phyloP scores from a whole-genome alignment of 2,797 vertebrate species.

The Cheirogaleus major region DNA sequence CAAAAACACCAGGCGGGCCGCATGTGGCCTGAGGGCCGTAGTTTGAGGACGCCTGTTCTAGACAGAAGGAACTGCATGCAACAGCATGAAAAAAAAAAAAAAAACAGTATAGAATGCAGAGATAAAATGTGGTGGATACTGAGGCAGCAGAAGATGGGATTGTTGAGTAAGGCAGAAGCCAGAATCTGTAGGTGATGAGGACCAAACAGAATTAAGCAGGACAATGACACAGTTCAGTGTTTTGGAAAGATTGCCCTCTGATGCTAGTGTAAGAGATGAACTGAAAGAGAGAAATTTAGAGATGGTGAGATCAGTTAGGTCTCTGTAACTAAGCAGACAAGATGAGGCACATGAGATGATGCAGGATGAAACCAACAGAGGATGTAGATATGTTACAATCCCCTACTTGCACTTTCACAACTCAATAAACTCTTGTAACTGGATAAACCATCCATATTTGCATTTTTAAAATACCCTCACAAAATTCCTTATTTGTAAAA shows the following conservation, averaged over 20 bases:
- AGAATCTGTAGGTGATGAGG: background rate
- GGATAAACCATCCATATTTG: background rate
- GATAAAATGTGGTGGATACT: background rate
- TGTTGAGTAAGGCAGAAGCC: background rate
- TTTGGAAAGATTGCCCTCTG: background rate
- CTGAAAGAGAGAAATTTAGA: constrained; percentile 19
- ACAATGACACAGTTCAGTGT: background rate
- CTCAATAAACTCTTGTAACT: background rate
- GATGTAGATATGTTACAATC: background rate
- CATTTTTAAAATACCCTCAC: background rate
- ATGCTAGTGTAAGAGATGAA: background rate
- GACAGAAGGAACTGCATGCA: background rate
- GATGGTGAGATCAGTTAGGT: background rate
- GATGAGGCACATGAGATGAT: background rate
- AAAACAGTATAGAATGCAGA: background rate
- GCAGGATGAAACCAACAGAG: background rate
- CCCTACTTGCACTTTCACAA: background rate
- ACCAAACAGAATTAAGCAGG: background rate
- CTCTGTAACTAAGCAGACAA: background rate
- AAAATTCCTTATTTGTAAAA: background rate
- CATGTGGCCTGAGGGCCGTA: too few species aligned
- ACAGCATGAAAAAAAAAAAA: background rate
- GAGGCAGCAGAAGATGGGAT: background rate
- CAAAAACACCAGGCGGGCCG: too few species aligned
- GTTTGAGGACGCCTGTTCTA: too few species aligned